These are phyloP conservation scores for Phycodurus eques DNA, from an alignment of 2,113 vertebrate species.

Conservation along the genomic window DNA sequence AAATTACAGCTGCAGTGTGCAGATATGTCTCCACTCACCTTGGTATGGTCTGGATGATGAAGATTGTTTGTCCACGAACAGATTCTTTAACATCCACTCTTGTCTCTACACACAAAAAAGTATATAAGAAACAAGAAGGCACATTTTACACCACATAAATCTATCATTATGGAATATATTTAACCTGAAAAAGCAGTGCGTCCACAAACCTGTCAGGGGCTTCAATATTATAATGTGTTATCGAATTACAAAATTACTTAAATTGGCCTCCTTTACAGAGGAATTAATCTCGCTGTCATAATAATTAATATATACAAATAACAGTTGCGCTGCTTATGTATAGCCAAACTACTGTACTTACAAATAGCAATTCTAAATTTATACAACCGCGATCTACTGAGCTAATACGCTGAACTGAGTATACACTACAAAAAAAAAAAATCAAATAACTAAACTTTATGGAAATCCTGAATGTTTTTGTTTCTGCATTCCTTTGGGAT, in stretches of 20 bases:
- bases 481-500: too few species aligned
- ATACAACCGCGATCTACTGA: background rate
- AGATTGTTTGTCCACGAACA: constrained; percentile 94
- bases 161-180: background rate
- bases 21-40: constrained; percentile 70
- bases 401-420: background rate
- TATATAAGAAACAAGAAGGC: background rate
- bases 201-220: background rate
- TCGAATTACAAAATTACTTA: background rate
- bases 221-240: background rate
- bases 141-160: background rate
- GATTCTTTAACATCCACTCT: constrained; percentile 98
- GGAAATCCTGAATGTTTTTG: too few species aligned
- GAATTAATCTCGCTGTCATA: too few species aligned
- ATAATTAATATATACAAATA: too few species aligned
- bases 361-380: too few species aligned
- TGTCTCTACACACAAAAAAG: constrained; percentile 77
- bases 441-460: too few species aligned
- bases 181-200: background rate
- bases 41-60: constrained; percentile 98
- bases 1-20: background rate
- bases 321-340: too few species aligned
- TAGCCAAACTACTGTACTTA: too few species aligned
- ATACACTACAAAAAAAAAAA: background rate
- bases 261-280: too few species aligned